phyloP scores from a whole-genome alignment of 2,797 vertebrate species.

The Poecilia picta region DNA sequence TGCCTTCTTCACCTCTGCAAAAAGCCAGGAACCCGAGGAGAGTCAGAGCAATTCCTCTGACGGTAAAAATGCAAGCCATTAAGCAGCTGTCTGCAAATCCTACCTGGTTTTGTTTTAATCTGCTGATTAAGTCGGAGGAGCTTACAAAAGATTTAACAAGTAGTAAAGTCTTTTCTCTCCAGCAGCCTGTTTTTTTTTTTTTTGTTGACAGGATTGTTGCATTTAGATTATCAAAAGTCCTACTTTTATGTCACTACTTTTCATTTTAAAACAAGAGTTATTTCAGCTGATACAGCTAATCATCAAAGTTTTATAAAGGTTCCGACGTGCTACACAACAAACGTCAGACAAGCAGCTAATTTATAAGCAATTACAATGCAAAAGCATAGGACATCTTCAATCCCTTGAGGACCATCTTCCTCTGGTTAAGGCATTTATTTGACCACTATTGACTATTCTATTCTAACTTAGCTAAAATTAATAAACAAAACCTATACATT shows the following conservation, averaged over 20 bases:
- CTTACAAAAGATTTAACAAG: conserved; percentile 8
- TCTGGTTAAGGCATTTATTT: neutral
- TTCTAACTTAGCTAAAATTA: too few species aligned
- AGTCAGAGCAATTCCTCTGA: conserved; percentile 24
- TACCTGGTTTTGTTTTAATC: conserved; percentile 20
- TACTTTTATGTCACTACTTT: neutral
- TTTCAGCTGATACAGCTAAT: neutral
- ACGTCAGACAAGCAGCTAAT: neutral
- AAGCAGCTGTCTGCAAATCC: conserved; percentile 31
- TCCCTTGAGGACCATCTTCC: neutral
- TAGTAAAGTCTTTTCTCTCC: neutral
- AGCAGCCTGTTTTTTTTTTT: neutral
- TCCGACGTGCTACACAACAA: neutral
- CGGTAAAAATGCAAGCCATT: neutral
- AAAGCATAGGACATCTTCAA: neutral
- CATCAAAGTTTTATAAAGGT: neutral
- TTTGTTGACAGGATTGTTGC: neutral
- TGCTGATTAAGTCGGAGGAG: conserved; percentile 1
- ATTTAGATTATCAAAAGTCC: neutral
- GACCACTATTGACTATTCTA: too few species aligned
- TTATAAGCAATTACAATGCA: neutral
- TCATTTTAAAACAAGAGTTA: neutral
- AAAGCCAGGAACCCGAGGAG: conserved; percentile 4
- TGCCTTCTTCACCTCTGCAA: conserved; percentile 5
- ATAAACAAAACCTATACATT: too few species aligned